These are phyloP conservation scores for Acropternis orthonyx DNA, from an alignment of 2,797 vertebrate genomes.

Conservation along the genomic window DNA sequence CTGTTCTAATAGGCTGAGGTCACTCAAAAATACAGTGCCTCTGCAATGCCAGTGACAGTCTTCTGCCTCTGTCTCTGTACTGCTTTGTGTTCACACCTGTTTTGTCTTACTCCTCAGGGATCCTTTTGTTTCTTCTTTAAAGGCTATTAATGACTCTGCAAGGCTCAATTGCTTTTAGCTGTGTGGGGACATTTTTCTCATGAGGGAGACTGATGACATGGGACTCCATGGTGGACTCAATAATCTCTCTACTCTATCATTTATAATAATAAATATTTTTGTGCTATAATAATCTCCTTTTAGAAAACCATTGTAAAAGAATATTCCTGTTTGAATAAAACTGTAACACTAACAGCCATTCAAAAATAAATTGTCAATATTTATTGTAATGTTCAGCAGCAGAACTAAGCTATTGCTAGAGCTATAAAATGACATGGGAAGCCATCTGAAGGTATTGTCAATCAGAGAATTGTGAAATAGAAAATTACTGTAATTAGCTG, in stretches of 20 bases:
- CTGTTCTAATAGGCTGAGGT: not conserved
- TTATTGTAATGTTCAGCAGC: conserved; percentile 45
- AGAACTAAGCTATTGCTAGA: not conserved
- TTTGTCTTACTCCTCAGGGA: not conserved
- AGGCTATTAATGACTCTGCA: not conserved
- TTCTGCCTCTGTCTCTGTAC: not conserved
- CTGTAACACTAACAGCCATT: conserved; percentile 17
- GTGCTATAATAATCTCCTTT: not conserved
- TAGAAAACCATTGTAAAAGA: conserved; percentile 26
- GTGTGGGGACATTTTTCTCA: not conserved
- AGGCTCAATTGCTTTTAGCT: not conserved
- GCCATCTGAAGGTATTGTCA: conserved; percentile 16
- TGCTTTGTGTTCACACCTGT: not conserved
- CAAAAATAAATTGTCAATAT: conserved; percentile 50
- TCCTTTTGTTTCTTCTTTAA: not conserved
- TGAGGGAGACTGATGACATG: not conserved
- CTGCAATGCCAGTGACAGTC: not conserved
- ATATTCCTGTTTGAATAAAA: conserved; percentile 48
- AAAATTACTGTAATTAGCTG: conserved; percentile 51
- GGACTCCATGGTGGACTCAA: not conserved
- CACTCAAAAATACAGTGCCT: not conserved
- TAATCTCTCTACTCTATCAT: not conserved
- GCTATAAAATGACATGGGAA: conserved; percentile 15
- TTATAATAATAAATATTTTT: not conserved
- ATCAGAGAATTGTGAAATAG: conserved; percentile 18